phyloP scores from a whole-genome alignment of 1,140 invertebrate species.

The Bombus haemorrhoidalis region DNA sequence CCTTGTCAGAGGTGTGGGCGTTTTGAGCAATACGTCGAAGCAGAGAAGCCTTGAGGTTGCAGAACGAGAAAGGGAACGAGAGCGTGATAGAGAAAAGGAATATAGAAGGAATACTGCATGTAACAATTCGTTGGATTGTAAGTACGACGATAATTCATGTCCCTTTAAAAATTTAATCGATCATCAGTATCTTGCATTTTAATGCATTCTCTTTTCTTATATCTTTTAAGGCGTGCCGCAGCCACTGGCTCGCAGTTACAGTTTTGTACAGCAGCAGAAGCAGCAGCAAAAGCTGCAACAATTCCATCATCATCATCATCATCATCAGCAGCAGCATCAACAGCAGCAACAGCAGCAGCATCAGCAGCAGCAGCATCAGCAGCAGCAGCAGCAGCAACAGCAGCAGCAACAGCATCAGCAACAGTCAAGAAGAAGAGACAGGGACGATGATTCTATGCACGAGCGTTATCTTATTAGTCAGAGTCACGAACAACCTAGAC shows the following conservation, averaged over 20 bases:
- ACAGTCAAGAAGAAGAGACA: conserved; percentile 80
- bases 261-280: conserved; percentile 87
- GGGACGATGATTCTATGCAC: conserved; percentile 90
- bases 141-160: conserved; percentile 48
- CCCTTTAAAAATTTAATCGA: not conserved
- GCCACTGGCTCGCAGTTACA: conserved; percentile 86
- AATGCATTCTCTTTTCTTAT: conserved; percentile 8
- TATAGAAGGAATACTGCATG: conserved; percentile 75
- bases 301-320: conserved; percentile 78
- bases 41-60: conserved; percentile 81
- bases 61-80: conserved; percentile 69
- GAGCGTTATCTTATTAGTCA: conserved; percentile 88
- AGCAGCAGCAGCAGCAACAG: conserved; percentile 81
- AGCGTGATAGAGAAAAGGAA: conserved; percentile 74
- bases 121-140: conserved; percentile 78
- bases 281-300: conserved; percentile 82
- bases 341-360: conserved; percentile 84
- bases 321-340: conserved; percentile 70
- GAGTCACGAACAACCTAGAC: conserved; percentile 70
- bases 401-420: conserved; percentile 80
- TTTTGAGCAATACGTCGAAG: conserved; percentile 74
- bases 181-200: not conserved
- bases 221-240: conserved; percentile 72
- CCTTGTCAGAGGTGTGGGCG: conserved; percentile 61
- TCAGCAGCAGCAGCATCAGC: conserved; percentile 82